Base-by-base conservation (phyloP, 2,888 invertebrate genomes). In the Leptinotarsa haldemani region DNA sequence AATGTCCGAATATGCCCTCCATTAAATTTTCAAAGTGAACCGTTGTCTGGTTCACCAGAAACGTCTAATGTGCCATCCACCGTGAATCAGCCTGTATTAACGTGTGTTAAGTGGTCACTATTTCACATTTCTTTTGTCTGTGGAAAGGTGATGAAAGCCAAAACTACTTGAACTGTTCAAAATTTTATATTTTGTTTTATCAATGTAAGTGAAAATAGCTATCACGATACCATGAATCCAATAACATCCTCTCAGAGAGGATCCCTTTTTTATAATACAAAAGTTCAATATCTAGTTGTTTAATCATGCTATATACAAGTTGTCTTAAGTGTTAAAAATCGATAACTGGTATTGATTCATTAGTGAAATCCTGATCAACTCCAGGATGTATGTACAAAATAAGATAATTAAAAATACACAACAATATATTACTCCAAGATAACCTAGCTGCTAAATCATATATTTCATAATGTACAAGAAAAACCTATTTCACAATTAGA, bases 181-280 rank as follows among this genome's bases (percentile, higher is more conserved):
- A 64, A 70, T 73, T 73, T 82, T 83, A 81, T 83, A 81, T 79
- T 82, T 82, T 80, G 77, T 81, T 79, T 80, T 83, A 82, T 82
- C 79, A 83, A 83, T 84, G 80, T 83, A 83, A 81, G 82, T 83
- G 84, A 84, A 85, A 85, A 84, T 85, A 85, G 79, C 82, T 83
- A 84, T 83, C 81, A 83, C 82, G 81, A 82, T 83, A 84, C 82
- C 84, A 82, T 80, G 82, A 78, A 79, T 82, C 81, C 81, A 40
- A 81, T 80, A 81, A 83, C 82, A 81, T 82, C 82, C 80, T 81
- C 79, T 76, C 74, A 79, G 78, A 74, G 74, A 78, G 79, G 77
- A 73, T 76, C 78, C 66, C 69, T 73, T 74, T 78, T 74, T 77
- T 82, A 82, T 82, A 78, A 82, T 83, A 84, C 82, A 83, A 82